Evolutionary conservation across 2,113 vertebrate genomes (phyloP), one percentile per base, ranked within the genome.

Genomic region (Erpornis zantholeuca): DNA sequence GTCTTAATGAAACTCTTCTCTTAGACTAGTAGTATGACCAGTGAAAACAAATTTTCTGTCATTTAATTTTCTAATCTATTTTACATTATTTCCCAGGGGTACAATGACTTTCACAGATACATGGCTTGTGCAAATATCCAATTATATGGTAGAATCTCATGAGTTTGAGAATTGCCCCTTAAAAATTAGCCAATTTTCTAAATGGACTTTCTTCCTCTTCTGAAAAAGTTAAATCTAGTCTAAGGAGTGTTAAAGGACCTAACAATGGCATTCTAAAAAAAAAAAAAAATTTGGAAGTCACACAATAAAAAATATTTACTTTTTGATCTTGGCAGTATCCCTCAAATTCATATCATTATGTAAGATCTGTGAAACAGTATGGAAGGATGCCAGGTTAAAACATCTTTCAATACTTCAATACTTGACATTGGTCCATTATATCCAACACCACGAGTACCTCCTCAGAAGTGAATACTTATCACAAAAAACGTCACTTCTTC

Each of bases 21-120:
- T 98, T 97, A 97, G 96, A 98, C 98, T 98, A 98, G 98, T 98
- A 98, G 97, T 98, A 97, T 70, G 89, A 96, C 88, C 87, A 97
- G 94, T 94, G 96, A 97, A 98, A 99, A 98, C 90, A 97, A 98
- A 97, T 98, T 98, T 98, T 98, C 97, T 96, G 91, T 60, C 95
- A 96, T 98, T 99, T 98, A 98, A 98, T 99, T 97, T 98, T 98
- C 92, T 98, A 98, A 98, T 98, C 97, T 98, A 97, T 98, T 98
- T 98, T 98, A 97, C 96, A 97, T 98, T 98, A 98, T 98, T 99
- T 99, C 98, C 98, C 98, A 96, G 13, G 93, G 92, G 98, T 95
- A 95, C 92, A 65, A 96, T 97, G 98, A 97, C 98, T 94, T 98
- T 98, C 96, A 96, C 94, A 98, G 97, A 98, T 97, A 98, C 91